Conservation (phyloP, 30 jellyfish, hydroid and myxozoan genomes). For the Rhopilema esculentum region DNA sequence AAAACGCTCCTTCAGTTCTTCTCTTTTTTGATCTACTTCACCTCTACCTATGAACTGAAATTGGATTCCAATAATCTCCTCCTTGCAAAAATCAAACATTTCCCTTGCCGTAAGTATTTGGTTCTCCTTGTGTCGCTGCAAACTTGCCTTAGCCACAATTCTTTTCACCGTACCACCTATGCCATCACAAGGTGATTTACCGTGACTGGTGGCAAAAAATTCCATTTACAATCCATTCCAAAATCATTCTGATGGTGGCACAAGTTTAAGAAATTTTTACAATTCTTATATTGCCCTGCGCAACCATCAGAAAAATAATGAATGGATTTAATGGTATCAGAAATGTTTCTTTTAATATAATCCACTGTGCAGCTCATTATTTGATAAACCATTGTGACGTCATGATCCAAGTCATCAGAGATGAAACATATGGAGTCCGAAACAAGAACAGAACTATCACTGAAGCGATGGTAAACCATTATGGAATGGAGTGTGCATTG, state of each 20-base stretch:
- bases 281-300: constrained; percentile 85
- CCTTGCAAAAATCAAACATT: no score
- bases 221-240: constrained; percentile 47
- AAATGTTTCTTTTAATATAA: constrained; percentile 10
- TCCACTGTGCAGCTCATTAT: not conserved
- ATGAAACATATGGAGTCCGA: constrained; percentile 46
- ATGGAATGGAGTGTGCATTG: constrained; percentile 26
- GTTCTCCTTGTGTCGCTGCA: no score
- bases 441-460: not conserved
- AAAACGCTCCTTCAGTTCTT: no score
- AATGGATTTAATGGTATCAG: not conserved
- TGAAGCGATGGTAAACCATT: constrained; percentile 12
- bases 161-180: no score
- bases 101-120: no score
- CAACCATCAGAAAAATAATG: constrained; percentile 82
- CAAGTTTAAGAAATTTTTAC: constrained; percentile 59
- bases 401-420: constrained; percentile 75
- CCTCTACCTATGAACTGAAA: no score
- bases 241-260: constrained; percentile 66
- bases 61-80: no score
- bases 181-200: no score
- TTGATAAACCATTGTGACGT: constrained; percentile 35
- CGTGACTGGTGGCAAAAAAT: no score
- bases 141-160: no score
- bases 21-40: no score